Evolutionary conservation across 2,797 vertebrate genomes (phyloP).

Genomic region (Mareca penelope): DNA sequence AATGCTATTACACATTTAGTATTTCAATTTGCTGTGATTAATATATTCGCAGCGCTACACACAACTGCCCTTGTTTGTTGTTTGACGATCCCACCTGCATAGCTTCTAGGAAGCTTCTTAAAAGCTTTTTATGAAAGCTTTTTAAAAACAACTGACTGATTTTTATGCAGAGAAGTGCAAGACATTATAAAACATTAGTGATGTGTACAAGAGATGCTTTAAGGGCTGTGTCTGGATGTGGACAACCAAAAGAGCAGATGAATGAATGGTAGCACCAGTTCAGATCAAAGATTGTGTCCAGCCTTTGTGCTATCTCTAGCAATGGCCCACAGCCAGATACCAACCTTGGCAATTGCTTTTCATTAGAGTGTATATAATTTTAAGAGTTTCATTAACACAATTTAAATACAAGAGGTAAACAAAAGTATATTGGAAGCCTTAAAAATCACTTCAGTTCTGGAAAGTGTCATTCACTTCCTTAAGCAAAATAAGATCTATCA

Average conservation of each 20-base stretch:
- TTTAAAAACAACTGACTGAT: background rate
- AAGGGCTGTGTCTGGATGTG: background rate
- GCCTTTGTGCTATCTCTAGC: background rate
- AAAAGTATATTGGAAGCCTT: background rate
- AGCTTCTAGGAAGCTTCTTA: background rate
- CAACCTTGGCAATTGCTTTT: background rate
- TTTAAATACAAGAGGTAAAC: background rate
- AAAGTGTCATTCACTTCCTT: background rate
- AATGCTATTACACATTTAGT: background rate
- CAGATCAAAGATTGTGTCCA: background rate
- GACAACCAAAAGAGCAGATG: background rate
- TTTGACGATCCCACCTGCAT: background rate
- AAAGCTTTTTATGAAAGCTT: background rate
- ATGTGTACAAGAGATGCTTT: background rate
- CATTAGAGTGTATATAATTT: background rate
- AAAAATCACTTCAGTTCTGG: background rate
- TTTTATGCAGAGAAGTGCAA: background rate
- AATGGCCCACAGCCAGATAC: background rate
- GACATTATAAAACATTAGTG: background rate
- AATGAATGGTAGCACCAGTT: background rate
- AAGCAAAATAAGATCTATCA: background rate
- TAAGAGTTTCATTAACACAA: background rate
- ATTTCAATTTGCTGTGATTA: background rate
- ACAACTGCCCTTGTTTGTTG: fast-evolving
- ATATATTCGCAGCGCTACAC: background rate